Evolutionary conservation across 2,888 invertebrate species (phyloP).

Genomic region (Pomacea canaliculata): DNA sequence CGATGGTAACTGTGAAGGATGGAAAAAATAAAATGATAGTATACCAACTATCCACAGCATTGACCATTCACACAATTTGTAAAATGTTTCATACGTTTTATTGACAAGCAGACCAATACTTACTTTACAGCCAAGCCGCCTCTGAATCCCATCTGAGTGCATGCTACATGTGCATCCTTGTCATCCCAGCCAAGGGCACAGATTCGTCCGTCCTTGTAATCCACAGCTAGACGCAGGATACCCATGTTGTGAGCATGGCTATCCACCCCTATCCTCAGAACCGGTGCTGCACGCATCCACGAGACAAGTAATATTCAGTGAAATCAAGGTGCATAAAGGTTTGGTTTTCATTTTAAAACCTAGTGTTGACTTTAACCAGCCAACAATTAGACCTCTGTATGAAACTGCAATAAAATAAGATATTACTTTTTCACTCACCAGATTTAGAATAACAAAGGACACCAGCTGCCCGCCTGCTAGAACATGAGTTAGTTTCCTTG

Average conservation of each 20-base stretch:
- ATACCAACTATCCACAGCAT: too few species aligned
- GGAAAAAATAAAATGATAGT: too few species aligned
- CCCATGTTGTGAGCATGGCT: slow-evolving; percentile 39
- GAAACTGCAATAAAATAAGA: too few species aligned
- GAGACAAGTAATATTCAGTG: too few species aligned
- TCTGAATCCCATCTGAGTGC: slow-evolving; percentile 69
- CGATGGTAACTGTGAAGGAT: slow-evolving; percentile 37
- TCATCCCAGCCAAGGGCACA: slow-evolving; percentile 48
- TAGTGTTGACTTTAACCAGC: too few species aligned
- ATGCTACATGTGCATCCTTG: slow-evolving; percentile 48
- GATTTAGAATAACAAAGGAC: slow-evolving; percentile 42
- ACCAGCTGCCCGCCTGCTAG: slow-evolving; percentile 30
- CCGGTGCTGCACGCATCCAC: slow-evolving; percentile 39
- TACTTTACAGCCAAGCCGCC: slow-evolving; percentile 29
- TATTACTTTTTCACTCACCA: slow-evolving; percentile 25
- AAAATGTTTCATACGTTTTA: too few species aligned
- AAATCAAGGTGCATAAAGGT: too few species aligned
- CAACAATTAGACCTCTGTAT: too few species aligned
- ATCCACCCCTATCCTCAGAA: slow-evolving; percentile 36
- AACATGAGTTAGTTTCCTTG: slow-evolving; percentile 31
- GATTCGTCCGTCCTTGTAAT: slow-evolving; percentile 45
- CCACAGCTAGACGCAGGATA: slow-evolving; percentile 77
- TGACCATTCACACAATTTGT: too few species aligned
- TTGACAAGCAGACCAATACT: background rate
- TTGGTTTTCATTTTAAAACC: too few species aligned